Percentiles rank a stretch among this genome's conserved stretches.
Evolutionary conservation across 1,140 invertebrate species (phyloP).

Genomic region (Streblospio benedicti): DNA sequence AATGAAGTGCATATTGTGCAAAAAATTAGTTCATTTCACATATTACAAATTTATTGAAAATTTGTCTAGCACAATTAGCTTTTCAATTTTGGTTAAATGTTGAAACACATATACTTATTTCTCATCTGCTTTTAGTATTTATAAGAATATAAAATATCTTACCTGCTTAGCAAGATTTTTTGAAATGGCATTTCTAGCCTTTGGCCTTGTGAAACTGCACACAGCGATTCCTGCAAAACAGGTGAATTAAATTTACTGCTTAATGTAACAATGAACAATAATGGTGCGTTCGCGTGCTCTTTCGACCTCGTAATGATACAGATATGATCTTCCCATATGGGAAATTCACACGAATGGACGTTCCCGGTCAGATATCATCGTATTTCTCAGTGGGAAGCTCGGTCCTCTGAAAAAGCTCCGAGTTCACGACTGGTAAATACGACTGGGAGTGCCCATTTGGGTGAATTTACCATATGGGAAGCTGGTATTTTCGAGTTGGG

Average conservation of each 20-base stretch:
- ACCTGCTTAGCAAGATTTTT: conserved; percentile 59
- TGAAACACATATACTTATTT: not conserved
- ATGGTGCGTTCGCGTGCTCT: too few species aligned
- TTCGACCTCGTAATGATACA: too few species aligned
- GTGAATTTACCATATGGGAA: not conserved
- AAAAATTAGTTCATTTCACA: conserved; percentile 1
- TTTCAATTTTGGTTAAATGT: not conserved
- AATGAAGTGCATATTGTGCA: conserved; percentile 17
- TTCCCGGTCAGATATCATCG: too few species aligned
- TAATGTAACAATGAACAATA: too few species aligned
- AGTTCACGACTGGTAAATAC: too few species aligned
- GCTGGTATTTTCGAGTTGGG: too few species aligned
- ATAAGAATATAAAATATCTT: conserved; percentile 33
- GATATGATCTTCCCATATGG: too few species aligned
- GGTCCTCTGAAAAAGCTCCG: too few species aligned
- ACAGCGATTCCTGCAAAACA: conserved; percentile 58
- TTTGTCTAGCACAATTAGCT: not conserved
- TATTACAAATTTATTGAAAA: not conserved
- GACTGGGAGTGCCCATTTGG: not conserved
- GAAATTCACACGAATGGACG: too few species aligned
- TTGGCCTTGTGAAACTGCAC: conserved; percentile 70
- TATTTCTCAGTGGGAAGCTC: too few species aligned
- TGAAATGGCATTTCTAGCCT: conserved; percentile 73
- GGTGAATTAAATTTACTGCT: not conserved
- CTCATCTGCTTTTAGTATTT: too few species aligned